Percentiles rank a stretch among this genome's conserved stretches.
Conservation (phyloP, 2,113 vertebrate species). For the Pionites leucogaster region DNA sequence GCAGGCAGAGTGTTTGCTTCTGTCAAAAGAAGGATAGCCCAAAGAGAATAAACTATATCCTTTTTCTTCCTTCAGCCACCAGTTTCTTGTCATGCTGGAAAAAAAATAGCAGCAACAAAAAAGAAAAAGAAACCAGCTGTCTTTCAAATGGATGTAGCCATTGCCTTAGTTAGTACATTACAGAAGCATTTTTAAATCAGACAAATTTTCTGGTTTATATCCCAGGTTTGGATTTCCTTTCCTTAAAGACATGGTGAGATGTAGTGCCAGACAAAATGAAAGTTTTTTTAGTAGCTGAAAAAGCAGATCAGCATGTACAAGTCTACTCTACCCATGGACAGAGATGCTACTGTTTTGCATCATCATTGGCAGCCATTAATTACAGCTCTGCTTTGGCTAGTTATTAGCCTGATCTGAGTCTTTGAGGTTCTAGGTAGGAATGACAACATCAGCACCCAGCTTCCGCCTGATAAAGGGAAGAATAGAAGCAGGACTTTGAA, state of each 20-base stretch:
- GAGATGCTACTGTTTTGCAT: not conserved
- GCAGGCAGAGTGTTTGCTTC: slow-evolving; percentile 23
- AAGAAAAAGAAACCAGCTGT: slow-evolving; percentile 36
- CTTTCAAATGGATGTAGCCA: slow-evolving; percentile 29
- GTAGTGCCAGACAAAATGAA: slow-evolving; percentile 39
- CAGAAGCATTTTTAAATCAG: slow-evolving; percentile 25
- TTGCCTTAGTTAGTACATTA: slow-evolving; percentile 45
- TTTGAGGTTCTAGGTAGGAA: not conserved
- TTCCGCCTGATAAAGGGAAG: not conserved
- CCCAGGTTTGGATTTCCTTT: slow-evolving; percentile 30
- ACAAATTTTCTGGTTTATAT: slow-evolving; percentile 33
- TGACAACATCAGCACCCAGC: not conserved
- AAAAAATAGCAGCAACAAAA: not conserved
- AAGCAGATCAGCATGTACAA: not conserved
- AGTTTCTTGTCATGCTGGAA: slow-evolving; percentile 34
- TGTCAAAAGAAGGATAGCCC: slow-evolving; percentile 6
- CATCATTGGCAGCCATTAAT: not conserved
- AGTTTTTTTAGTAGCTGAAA: slow-evolving; percentile 1
- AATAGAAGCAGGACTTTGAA: not conserved
- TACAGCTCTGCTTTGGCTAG: not conserved
- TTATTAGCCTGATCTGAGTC: not conserved
- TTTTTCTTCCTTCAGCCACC: slow-evolving; percentile 8
- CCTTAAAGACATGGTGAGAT: not conserved
- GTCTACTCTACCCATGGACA: not conserved
- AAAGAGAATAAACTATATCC: slow-evolving; percentile 17